These are phyloP conservation scores for Incurvaria masculella DNA, from an alignment of 2,888 invertebrate genomes.

Conservation along the genomic window DNA sequence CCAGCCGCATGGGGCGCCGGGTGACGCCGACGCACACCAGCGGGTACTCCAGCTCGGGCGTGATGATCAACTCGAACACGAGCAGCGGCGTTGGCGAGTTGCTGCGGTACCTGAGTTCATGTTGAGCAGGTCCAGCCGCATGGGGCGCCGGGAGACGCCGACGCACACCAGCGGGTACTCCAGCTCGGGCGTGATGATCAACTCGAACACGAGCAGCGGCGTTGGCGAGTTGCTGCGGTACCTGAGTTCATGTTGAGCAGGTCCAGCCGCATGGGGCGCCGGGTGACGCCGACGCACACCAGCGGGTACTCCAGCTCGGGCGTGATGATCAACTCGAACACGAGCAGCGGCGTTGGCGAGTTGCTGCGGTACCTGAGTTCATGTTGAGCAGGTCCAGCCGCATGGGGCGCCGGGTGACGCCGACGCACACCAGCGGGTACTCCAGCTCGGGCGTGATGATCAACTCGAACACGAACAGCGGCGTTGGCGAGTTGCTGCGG, in stretches of 20 bases:
- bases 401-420: conserved; percentile 72
- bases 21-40: conserved; percentile 92
- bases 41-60: conserved; percentile 95
- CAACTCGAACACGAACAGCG: conserved; percentile 90
- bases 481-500: conserved; percentile 65
- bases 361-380: conserved; percentile 78
- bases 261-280: conserved; percentile 74
- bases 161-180: conserved; percentile 97
- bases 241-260: conserved; percentile 92
- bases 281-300: conserved; percentile 88
- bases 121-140: conserved; percentile 88
- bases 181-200: conserved; percentile 93
- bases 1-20: conserved; percentile 70
- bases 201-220: conserved; percentile 86
- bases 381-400: conserved; percentile 91
- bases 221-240: conserved; percentile 64
- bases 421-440: conserved; percentile 94
- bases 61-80: conserved; percentile 95
- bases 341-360: conserved; percentile 72
- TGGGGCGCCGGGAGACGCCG: conserved; percentile 72
- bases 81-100: conserved; percentile 72
- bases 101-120: conserved; percentile 83
- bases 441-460: conserved; percentile 94
- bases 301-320: conserved; percentile 96
- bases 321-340: conserved; percentile 95